A percentile compares a stretch with the other conserved stretches of the same genome.
Conservation (phyloP, 2,113 vertebrate genomes). For the Aldabrachelys gigantea region DNA sequence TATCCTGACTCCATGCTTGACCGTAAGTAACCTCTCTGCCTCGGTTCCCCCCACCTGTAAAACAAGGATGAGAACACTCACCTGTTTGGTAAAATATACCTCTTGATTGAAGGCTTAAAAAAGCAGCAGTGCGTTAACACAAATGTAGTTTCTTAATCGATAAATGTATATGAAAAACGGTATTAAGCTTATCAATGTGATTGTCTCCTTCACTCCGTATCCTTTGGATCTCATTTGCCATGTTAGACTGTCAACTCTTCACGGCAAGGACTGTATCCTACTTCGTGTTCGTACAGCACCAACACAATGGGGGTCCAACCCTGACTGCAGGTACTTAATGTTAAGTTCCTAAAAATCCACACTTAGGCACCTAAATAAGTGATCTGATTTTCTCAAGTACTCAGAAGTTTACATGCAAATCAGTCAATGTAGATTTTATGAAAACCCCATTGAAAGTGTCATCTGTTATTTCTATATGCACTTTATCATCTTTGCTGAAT, state of each 20-base stretch:
- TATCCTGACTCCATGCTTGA: fast-evolving
- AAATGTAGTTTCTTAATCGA: neutral
- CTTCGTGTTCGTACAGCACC: neutral
- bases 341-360: neutral
- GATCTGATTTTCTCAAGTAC: neutral
- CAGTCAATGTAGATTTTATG: neutral
- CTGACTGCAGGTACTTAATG: neutral
- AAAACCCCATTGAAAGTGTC: neutral
- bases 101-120: neutral
- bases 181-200: neutral
- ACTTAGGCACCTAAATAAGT: neutral
- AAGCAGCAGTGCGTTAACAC: neutral
- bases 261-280: neutral
- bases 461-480: neutral
- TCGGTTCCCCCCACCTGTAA: neutral
- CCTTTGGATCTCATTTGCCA: neutral
- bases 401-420: neutral
- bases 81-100: neutral
- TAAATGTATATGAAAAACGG: neutral
- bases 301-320: neutral
- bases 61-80: fast-evolving
- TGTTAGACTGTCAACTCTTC: fast-evolving
- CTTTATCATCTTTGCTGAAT: neutral
- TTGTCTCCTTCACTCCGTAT: neutral
- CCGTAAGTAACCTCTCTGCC: neutral